Evolutionary conservation across 2,797 vertebrate genomes (phyloP).

Genomic region (Botia kubotai): DNA sequence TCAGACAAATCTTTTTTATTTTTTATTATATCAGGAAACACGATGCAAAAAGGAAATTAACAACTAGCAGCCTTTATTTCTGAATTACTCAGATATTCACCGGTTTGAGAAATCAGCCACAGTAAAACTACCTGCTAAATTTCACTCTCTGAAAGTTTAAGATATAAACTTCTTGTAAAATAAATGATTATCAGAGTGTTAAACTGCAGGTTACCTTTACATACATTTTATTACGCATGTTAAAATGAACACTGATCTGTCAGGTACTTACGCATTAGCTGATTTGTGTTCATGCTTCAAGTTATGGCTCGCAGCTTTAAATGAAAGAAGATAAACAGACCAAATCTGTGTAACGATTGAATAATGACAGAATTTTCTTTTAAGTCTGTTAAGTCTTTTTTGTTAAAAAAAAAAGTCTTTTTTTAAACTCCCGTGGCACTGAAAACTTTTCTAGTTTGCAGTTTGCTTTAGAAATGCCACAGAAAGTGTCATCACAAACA

Average conservation of each 20-base stretch:
- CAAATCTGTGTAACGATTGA: constrained; percentile 24
- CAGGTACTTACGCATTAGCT: too few relatives aligned
- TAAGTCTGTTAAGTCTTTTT: background rate
- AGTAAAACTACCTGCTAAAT: background rate
- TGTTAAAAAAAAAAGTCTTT: too few relatives aligned
- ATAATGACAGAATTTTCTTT: background rate
- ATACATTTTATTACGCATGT: too few relatives aligned
- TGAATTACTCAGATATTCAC: background rate
- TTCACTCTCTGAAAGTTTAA: background rate
- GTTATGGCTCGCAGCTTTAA: background rate
- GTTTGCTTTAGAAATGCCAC: constrained; percentile 14
- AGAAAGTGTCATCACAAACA: background rate
- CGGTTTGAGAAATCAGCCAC: background rate
- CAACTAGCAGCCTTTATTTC: background rate
- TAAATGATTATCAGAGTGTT: too few relatives aligned
- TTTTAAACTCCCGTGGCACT: background rate
- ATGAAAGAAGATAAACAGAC: background rate
- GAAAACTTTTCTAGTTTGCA: background rate
- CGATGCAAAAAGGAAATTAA: constrained; percentile 29
- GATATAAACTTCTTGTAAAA: background rate
- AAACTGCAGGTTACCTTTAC: too few relatives aligned
- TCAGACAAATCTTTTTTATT: constrained; percentile 8
- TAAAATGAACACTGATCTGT: too few relatives aligned
- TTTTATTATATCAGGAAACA: constrained; percentile 20
- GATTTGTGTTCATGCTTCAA: background rate